A percentile compares a stretch with the other conserved stretches of the same genome.
These are phyloP conservation scores for Actenoides lindsayi DNA, from an alignment of 2,113 vertebrate species.

Conservation along the genomic window DNA sequence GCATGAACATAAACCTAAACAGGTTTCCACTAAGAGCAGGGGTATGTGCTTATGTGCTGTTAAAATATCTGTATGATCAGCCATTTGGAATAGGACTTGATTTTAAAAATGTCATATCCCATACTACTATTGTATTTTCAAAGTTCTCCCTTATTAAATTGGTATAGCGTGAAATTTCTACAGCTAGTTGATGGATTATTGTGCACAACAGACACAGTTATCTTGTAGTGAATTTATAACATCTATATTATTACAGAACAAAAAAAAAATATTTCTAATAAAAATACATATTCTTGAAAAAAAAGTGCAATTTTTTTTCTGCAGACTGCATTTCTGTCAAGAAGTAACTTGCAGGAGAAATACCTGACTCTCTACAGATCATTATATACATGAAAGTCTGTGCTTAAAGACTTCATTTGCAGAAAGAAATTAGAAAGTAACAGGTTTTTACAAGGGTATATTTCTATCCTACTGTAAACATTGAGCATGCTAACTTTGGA, in stretches of 20 bases:
- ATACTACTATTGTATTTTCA: not conserved
- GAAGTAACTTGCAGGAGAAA: not conserved
- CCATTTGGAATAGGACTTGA: not conserved
- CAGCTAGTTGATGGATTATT: not conserved
- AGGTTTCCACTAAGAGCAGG: not conserved
- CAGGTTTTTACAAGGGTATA: not conserved
- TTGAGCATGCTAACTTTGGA: fast-evolving
- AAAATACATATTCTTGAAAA: not conserved
- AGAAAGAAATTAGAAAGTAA: not conserved
- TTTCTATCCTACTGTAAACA: not conserved
- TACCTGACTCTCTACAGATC: not conserved
- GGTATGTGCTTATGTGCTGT: too few relatives aligned
- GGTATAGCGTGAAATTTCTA: not conserved
- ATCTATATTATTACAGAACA: not conserved
- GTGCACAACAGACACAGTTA: not conserved
- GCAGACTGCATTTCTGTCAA: not conserved
- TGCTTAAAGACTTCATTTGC: not conserved
- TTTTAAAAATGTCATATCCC: not conserved
- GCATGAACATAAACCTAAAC: not conserved
- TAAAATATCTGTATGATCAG: not conserved
- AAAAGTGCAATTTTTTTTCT: not conserved
- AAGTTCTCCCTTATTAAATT: not conserved
- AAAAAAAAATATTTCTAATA: not conserved
- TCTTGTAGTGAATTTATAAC: not conserved
- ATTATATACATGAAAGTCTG: not conserved